Conservation (phyloP, 2,888 invertebrate genomes). For the Drosophila conformis region DNA sequence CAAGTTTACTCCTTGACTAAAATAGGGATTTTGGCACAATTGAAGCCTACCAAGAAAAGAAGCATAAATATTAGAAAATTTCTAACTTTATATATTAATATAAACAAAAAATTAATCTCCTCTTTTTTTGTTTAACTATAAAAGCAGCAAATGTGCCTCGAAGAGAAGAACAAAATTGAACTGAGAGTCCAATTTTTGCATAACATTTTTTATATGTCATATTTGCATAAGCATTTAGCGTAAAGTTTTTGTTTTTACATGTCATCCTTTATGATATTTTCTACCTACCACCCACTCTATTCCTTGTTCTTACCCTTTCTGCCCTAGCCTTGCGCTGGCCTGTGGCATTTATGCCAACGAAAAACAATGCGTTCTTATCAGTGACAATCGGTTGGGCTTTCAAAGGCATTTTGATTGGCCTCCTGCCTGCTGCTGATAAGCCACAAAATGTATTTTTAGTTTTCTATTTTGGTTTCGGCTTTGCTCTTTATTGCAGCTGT, state of each 20-base stretch:
- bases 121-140: neutral
- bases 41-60: neutral
- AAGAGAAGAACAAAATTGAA: neutral
- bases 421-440: constrained; percentile 40
- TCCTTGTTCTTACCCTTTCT: neutral
- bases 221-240: neutral
- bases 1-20: neutral
- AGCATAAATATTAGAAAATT: neutral
- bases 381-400: constrained; percentile 9
- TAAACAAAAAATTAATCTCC: neutral
- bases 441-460: constrained; percentile 42
- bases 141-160: neutral
- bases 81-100: neutral
- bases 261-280: neutral
- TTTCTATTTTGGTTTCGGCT: constrained; percentile 20
- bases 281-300: neutral
- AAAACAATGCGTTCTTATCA: constrained; percentile 33
- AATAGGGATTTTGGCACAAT: constrained; percentile 1
- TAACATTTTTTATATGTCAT: neutral
- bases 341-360: neutral
- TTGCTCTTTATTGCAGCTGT: constrained; percentile 20
- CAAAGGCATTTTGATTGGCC: constrained; percentile 29
- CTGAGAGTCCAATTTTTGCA: neutral
- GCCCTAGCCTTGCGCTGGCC: neutral
- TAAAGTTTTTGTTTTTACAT: neutral